A percentile compares a stretch with the other conserved stretches of the same genome.
Conservation (phyloP, 2,888 invertebrate species). For the Atherix ibis region DNA sequence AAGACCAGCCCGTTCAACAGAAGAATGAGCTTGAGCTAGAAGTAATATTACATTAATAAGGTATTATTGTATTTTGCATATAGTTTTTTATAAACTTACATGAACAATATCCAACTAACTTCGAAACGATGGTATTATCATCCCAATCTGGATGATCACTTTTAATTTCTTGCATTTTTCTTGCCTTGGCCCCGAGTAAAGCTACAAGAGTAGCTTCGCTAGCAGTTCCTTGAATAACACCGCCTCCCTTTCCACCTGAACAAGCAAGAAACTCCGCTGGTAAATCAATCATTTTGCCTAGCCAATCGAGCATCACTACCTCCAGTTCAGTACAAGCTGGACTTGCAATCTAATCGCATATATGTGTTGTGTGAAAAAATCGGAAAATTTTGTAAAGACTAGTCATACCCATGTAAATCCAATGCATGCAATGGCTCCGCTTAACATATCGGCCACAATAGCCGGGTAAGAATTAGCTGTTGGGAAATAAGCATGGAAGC, state of each 20-base stretch:
- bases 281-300: constrained; percentile 80
- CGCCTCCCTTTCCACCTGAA: constrained; percentile 73
- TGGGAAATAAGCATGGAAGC: constrained; percentile 91
- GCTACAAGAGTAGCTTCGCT: constrained; percentile 90
- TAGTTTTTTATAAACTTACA: constrained; percentile 33
- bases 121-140: constrained; percentile 55
- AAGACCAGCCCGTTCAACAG: constrained; percentile 83
- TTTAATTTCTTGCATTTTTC: constrained; percentile 49
- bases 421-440: constrained; percentile 88
- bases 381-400: not conserved
- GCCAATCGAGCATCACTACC: constrained; percentile 90
- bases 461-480: constrained; percentile 87
- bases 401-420: constrained; percentile 84
- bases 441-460: constrained; percentile 88
- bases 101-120: constrained; percentile 76
- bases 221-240: constrained; percentile 85
- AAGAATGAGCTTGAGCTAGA: constrained; percentile 78
- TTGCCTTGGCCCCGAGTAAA: constrained; percentile 74
- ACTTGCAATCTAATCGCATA: constrained; percentile 62
- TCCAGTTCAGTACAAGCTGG: constrained; percentile 93
- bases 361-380: not conserved
- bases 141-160: constrained; percentile 58
- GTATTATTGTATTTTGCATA: not conserved
- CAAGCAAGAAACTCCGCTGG: constrained; percentile 72
- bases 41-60: constrained; percentile 6